Conservation (phyloP, 2,888 invertebrate species). For the Hypomecis atomaria region DNA sequence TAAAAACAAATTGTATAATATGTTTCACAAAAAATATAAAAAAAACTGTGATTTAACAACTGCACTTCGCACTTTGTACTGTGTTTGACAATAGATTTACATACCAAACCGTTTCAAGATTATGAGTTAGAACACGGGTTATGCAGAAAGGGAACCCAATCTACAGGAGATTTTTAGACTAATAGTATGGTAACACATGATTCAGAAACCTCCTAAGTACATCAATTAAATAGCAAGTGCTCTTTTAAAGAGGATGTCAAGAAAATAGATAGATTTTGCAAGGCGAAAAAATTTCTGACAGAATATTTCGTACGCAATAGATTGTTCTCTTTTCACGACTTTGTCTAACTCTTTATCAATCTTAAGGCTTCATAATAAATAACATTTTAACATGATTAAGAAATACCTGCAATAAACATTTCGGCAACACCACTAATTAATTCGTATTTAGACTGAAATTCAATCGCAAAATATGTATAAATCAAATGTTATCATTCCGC, state of each 20-base stretch:
- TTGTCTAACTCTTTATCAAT: neutral
- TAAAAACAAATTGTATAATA: no score
- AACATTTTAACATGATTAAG: neutral
- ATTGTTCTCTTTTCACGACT: neutral
- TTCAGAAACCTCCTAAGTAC: no score
- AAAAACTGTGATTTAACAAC: no score
- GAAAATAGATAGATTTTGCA: no score
- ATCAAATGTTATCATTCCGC: constrained; percentile 81
- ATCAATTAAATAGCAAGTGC: no score
- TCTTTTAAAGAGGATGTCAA: no score
- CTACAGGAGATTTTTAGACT: no score
- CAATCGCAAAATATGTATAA: constrained; percentile 62
- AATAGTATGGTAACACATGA: no score
- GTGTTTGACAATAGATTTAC: neutral
- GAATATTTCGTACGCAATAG: neutral
- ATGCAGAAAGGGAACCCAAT: neutral
- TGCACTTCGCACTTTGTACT: neutral
- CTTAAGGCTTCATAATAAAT: neutral
- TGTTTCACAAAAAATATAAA: no score
- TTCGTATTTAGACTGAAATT: constrained; percentile 15
- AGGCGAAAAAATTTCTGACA: neutral
- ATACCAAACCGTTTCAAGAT: constrained; percentile 1
- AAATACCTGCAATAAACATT: constrained; percentile 32
- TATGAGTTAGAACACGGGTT: neutral
- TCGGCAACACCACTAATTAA: constrained; percentile 14